Evolutionary conservation across 2,888 invertebrate species (phyloP).

Genomic region (Agapostemon virescens): DNA sequence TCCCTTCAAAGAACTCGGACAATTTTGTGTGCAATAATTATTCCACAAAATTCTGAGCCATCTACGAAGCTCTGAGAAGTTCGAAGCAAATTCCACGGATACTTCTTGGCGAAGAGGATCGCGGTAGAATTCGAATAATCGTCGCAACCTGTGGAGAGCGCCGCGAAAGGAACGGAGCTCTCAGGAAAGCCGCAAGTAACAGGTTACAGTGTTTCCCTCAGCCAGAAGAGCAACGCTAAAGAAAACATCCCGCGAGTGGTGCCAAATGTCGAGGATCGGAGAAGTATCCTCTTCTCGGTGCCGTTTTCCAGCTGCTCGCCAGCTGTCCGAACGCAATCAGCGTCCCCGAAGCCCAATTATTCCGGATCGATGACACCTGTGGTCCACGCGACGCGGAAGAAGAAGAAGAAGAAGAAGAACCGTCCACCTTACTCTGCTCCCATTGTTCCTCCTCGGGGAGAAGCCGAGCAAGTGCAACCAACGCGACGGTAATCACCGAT

Average conservation of each 20-base stretch:
- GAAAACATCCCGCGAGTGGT: not conserved
- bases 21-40: too few species aligned
- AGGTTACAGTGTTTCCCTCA: not conserved
- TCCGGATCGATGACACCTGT: conserved; percentile 34
- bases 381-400: conserved; percentile 34
- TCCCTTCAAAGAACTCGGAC: too few species aligned
- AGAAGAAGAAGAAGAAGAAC: not conserved
- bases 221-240: not conserved
- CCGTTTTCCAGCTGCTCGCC: conserved; percentile 27
- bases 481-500: conserved; percentile 59
- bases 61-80: too few species aligned
- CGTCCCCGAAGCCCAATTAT: conserved; percentile 23
- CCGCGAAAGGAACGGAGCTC: not conserved
- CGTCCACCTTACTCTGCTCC: conserved; percentile 28
- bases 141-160: not conserved
- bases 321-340: conserved; percentile 19
- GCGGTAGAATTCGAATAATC: too few species aligned
- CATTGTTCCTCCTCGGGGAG: conserved; percentile 67
- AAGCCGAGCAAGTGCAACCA: conserved; percentile 48
- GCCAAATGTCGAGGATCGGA: not conserved
- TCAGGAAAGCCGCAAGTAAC: not conserved
- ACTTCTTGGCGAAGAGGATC: too few species aligned
- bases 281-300: not conserved
- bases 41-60: too few species aligned
- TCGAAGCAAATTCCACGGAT: too few species aligned